phyloP scores from a whole-genome alignment of 1,140 invertebrate species.

The Galleria mellonella region DNA sequence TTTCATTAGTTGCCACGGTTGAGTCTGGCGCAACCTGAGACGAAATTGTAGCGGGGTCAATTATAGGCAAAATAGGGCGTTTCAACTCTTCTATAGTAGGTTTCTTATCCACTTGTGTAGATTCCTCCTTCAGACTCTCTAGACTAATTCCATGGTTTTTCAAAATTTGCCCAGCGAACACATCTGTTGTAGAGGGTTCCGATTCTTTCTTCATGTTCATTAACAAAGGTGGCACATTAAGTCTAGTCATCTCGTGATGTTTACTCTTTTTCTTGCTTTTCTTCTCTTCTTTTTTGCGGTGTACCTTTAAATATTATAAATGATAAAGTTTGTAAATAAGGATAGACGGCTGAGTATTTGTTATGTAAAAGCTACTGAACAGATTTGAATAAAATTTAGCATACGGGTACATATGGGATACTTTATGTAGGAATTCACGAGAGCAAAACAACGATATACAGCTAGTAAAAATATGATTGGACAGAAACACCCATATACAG shows the following conservation, averaged over 20 bases:
- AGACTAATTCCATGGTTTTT: constrained; percentile 66
- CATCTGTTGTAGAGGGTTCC: constrained; percentile 76
- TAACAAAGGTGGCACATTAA: constrained; percentile 64
- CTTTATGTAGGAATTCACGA: no score
- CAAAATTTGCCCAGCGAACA: constrained; percentile 75
- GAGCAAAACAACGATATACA: no score
- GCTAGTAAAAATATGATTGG: no score
- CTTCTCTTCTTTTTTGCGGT: constrained; percentile 53
- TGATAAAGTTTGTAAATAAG: no score
- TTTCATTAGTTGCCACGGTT: constrained; percentile 3
- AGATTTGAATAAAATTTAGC: no score
- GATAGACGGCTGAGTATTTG: no score
- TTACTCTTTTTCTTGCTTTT: constrained; percentile 60
- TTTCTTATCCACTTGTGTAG: constrained; percentile 43
- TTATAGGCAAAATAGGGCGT: constrained; percentile 62
- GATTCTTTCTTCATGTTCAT: constrained; percentile 72
- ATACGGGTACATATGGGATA: no score
- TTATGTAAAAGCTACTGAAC: no score
- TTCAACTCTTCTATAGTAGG: constrained; percentile 41
- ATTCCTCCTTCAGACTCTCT: constrained; percentile 39
- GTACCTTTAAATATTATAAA: constrained; percentile 32
- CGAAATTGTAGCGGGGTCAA: constrained; percentile 60
- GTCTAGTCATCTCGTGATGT: constrained; percentile 59
- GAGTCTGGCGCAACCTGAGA: constrained; percentile 25
- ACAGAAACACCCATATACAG: no score